Conservation (phyloP, 2,888 invertebrate species). For the Volucella inflata region DNA sequence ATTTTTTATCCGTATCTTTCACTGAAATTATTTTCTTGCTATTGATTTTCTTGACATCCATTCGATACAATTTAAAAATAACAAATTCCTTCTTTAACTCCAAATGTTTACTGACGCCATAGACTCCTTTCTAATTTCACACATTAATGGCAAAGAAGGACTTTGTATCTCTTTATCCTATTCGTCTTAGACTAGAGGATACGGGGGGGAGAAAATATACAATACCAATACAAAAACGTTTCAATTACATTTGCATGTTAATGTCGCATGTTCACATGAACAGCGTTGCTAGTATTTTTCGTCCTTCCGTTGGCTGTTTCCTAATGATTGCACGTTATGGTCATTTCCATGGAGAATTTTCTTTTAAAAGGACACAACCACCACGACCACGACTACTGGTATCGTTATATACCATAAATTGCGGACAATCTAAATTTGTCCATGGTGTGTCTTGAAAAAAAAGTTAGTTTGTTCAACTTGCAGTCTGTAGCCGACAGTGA, state of each 20-base stretch:
- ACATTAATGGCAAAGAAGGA: slow-evolving; percentile 6
- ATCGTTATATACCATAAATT: slow-evolving; percentile 1
- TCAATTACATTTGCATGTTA: slow-evolving; percentile 61
- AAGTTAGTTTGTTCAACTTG: slow-evolving; percentile 31
- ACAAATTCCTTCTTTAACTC: slow-evolving; percentile 12
- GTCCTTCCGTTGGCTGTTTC: slow-evolving; percentile 49
- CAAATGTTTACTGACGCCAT: background rate
- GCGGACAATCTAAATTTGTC: slow-evolving; percentile 22
- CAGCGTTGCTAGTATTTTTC: slow-evolving; percentile 37
- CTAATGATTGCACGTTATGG: slow-evolving; percentile 59
- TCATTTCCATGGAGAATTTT: slow-evolving; percentile 49
- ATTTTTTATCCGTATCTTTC: slow-evolving; percentile 1
- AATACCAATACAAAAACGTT: slow-evolving; percentile 18
- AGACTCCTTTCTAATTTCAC: slow-evolving; percentile 41
- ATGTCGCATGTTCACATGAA: slow-evolving; percentile 57
- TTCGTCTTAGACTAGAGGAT: background rate
- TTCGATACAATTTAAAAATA: slow-evolving; percentile 30
- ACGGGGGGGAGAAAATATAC: background rate
- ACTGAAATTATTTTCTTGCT: slow-evolving; percentile 27
- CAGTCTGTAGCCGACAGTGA: slow-evolving; percentile 31
- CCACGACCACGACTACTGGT: background rate
- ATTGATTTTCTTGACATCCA: slow-evolving; percentile 28
- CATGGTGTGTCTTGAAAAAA: slow-evolving; percentile 4
- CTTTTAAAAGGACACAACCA: slow-evolving; percentile 31
- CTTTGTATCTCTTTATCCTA: background rate